phyloP scores from a whole-genome alignment of 2,113 vertebrate genomes.

The Pomatostomus ruficeps region DNA sequence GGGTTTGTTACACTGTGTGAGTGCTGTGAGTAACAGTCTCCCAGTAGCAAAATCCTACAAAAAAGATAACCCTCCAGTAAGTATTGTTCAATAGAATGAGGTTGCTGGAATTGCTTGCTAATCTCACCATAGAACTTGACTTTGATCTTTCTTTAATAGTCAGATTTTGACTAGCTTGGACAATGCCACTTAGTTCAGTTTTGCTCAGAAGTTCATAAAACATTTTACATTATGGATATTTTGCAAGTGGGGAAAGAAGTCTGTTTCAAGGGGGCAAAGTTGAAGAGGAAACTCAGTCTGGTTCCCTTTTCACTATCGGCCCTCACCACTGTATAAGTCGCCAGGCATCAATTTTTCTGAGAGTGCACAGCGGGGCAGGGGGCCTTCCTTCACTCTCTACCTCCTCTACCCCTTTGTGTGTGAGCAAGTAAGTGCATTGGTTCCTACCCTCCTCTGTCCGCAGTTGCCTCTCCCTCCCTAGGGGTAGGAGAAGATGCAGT shows the following conservation, averaged over 20 bases:
- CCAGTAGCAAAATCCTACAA: not conserved
- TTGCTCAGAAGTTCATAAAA: not conserved
- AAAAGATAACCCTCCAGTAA: not conserved
- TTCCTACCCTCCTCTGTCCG: not conserved
- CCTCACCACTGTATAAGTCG: fast-evolving
- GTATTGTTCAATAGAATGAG: not conserved
- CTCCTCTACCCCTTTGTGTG: not conserved
- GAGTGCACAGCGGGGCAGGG: fast-evolving
- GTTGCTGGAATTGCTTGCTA: not conserved
- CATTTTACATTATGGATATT: not conserved
- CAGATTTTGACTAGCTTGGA: not conserved
- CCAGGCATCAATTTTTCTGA: not conserved
- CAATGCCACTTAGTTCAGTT: not conserved
- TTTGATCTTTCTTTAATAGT: not conserved
- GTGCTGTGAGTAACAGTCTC: not conserved
- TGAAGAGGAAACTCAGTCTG: not conserved
- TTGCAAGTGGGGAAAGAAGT: not conserved
- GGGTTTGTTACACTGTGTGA: not conserved
- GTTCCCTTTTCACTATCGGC: not conserved
- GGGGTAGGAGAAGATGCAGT: not conserved
- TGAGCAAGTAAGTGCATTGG: fast-evolving
- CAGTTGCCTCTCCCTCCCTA: not conserved
- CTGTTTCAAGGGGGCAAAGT: not conserved
- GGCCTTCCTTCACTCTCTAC: not conserved
- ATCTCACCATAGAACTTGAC: not conserved